A percentile compares a stretch with the other conserved stretches of the same genome.
phyloP scores from a whole-genome alignment of 2,888 invertebrate species.

The Cerceris rybyensis region DNA sequence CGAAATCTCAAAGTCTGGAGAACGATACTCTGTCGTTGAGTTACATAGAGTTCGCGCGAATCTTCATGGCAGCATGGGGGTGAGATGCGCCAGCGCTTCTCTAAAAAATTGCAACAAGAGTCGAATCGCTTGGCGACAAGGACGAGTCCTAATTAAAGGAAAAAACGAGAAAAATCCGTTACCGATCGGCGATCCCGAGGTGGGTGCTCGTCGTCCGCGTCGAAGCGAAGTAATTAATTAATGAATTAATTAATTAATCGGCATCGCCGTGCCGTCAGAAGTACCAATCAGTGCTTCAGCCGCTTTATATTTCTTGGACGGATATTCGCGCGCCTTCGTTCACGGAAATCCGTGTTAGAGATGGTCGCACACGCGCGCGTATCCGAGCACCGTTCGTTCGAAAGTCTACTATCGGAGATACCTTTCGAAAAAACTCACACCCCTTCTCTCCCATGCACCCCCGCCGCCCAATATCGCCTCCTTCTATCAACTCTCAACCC shows the following conservation, averaged over 20 bases:
- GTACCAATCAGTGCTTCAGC: constrained; percentile 42
- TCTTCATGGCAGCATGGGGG: too few relatives aligned
- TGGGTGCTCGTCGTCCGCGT: constrained; percentile 37
- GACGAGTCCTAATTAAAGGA: constrained; percentile 52
- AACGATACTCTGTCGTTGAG: too few relatives aligned
- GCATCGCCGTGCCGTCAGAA: constrained; percentile 54
- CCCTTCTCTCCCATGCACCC: constrained; percentile 6
- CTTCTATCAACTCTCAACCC: constrained; percentile 48
- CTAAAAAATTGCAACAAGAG: constrained; percentile 23
- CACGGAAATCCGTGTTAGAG: constrained; percentile 10
- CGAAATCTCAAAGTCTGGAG: too few relatives aligned
- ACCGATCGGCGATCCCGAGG: constrained; percentile 43
- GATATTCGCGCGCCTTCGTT: constrained; percentile 5
- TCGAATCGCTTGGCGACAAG: constrained; percentile 22
- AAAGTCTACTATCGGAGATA: constrained; percentile 55
- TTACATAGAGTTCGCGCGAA: too few relatives aligned
- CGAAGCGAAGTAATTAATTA: constrained; percentile 60
- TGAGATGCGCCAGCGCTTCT: too few relatives aligned
- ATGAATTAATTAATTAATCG: constrained; percentile 65
- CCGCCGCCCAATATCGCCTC: constrained; percentile 22
- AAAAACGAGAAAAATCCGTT: constrained; percentile 27
- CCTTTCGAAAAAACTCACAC: constrained; percentile 53
- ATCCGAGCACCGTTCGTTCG: constrained; percentile 24
- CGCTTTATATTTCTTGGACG: constrained; percentile 20
- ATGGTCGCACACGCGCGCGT: not conserved